Evolutionary conservation across 2,797 vertebrate genomes (phyloP).

Genomic region (Onychomys torridus): DNA sequence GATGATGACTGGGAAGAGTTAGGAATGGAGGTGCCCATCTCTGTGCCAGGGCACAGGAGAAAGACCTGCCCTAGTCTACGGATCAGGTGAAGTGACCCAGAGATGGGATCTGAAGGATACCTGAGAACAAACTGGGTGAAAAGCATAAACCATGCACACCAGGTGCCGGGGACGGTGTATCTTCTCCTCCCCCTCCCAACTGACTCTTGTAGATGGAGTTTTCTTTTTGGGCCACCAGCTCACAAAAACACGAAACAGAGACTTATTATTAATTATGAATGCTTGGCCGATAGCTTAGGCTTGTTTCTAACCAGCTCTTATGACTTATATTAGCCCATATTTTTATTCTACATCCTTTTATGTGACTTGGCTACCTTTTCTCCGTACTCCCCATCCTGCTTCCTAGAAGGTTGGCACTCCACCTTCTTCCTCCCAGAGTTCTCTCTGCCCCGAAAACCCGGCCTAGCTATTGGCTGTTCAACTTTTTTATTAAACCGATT

Average conservation of each 20-base stretch:
- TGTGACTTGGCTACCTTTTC: not conserved
- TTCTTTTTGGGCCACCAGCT: not conserved
- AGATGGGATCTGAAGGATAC: not conserved
- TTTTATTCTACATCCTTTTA: not conserved
- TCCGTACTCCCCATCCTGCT: not conserved
- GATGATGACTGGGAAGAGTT: not conserved
- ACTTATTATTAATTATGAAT: not conserved
- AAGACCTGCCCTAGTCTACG: not conserved
- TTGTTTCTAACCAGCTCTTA: not conserved
- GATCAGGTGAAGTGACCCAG: not conserved
- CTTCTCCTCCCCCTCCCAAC: not conserved
- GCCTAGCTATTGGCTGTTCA: not conserved
- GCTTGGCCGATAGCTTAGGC: not conserved
- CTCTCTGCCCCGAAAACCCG: not conserved
- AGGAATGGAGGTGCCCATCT: not conserved
- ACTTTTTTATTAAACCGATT: not conserved
- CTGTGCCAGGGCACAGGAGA: not conserved
- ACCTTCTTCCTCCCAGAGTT: not conserved
- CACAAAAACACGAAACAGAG: not conserved
- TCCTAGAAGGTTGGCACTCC: not conserved
- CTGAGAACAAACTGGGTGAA: not conserved
- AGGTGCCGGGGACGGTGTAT: not conserved
- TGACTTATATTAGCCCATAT: not conserved
- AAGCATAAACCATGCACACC: not conserved
- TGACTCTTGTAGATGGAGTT: not conserved